Percentiles rank a stretch among this genome's conserved stretches.
Conservation (phyloP, 2,888 invertebrate genomes). For the Beris morrisii region DNA sequence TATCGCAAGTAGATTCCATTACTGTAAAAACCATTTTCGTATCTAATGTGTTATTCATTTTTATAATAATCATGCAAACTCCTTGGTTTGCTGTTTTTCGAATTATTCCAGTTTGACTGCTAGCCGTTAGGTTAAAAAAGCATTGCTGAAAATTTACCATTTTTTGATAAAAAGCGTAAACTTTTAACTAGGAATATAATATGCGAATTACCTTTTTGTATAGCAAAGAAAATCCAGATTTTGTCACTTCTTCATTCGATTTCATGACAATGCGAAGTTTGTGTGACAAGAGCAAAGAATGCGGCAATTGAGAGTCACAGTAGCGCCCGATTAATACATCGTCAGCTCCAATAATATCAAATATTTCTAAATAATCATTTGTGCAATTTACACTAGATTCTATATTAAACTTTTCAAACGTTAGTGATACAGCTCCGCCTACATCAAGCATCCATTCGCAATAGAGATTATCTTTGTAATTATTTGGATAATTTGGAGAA, state of each 20-base stretch:
- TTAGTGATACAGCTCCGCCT: constrained; percentile 52
- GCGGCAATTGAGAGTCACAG: neutral
- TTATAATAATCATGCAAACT: neutral
- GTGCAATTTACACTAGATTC: constrained; percentile 45
- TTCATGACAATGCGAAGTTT: constrained; percentile 10
- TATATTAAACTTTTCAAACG: constrained; percentile 66
- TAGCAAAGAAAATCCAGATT: constrained; percentile 20
- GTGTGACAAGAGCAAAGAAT: neutral
- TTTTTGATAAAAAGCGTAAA: neutral
- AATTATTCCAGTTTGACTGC: neutral
- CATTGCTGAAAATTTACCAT: neutral
- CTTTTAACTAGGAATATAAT: neutral
- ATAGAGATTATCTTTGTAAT: constrained; percentile 70
- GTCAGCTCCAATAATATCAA: neutral
- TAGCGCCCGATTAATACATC: neutral
- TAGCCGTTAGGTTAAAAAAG: neutral
- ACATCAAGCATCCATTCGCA: constrained; percentile 70
- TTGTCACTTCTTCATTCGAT: constrained; percentile 6
- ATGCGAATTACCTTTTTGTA: constrained; percentile 11
- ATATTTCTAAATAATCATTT: constrained; percentile 40
- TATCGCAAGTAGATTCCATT: constrained; percentile 12
- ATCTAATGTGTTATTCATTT: neutral
- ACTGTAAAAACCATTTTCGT: constrained; percentile 14
- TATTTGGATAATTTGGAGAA: constrained; percentile 80
- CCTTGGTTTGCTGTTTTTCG: neutral